Percentiles rank a stretch among this genome's conserved stretches.
phyloP scores from a whole-genome alignment of 2,113 vertebrate species.

The Sturnira hondurensis region DNA sequence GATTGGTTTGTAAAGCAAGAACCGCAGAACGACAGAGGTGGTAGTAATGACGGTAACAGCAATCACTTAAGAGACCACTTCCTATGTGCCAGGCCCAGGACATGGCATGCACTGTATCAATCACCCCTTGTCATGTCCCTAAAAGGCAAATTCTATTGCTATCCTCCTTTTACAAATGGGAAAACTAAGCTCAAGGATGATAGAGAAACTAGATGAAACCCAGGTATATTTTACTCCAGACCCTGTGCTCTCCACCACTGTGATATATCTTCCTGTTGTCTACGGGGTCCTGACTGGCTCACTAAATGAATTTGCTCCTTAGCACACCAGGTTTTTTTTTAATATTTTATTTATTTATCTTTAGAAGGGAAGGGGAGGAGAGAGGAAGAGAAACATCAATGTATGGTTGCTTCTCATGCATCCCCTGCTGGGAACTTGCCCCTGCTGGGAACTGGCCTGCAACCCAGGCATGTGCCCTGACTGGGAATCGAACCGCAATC shows the following conservation, averaged over 20 bases:
- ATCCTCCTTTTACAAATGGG: not conserved
- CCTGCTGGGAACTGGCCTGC: too few species aligned
- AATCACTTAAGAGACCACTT: not conserved
- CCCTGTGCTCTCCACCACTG: not conserved
- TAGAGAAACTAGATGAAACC: not conserved
- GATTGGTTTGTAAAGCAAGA: not conserved
- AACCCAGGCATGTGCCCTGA: too few species aligned
- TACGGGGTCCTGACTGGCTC: not conserved
- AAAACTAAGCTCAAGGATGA: not conserved
- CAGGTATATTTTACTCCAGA: not conserved
- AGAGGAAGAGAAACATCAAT: too few species aligned
- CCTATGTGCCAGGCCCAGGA: not conserved
- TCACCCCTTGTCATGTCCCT: not conserved
- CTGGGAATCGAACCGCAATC: too few species aligned
- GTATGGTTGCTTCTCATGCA: too few species aligned
- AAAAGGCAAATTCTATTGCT: not conserved
- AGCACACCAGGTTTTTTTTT: not conserved
- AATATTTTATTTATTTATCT: too few species aligned
- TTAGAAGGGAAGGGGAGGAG: too few species aligned
- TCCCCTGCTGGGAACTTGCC: too few species aligned
- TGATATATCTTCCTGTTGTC: not conserved
- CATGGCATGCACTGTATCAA: not conserved
- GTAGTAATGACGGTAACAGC: not conserved
- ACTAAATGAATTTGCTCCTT: not conserved
- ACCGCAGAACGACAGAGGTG: not conserved